Evolutionary conservation across 2,888 invertebrate genomes (phyloP).

Genomic region (Plutella xylostella): DNA sequence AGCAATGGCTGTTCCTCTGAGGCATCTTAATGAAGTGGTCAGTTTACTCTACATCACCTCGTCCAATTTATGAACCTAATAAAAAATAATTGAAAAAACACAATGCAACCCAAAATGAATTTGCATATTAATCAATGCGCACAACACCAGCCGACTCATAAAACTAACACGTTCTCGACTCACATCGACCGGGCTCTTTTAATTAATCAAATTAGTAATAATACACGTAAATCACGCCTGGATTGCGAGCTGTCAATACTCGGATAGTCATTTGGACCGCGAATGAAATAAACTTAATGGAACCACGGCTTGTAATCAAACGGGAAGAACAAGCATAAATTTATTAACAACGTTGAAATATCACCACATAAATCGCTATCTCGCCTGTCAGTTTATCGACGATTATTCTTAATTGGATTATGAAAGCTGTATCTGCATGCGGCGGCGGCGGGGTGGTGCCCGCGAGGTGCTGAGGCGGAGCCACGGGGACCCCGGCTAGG

Average conservation of each 20-base stretch:
- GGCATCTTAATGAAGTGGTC: no score
- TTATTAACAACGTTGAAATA: conserved; percentile 69
- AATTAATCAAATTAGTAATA: conserved; percentile 13
- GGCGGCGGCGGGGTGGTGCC: conserved; percentile 9
- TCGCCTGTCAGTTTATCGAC: conserved; percentile 66
- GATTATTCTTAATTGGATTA: conserved; percentile 71
- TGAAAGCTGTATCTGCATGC: conserved; percentile 46
- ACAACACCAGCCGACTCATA: no score
- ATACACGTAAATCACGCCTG: conserved; percentile 34
- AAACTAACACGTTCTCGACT: no score
- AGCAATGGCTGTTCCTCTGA: no score
- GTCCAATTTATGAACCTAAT: no score
- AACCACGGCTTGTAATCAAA: conserved; percentile 57
- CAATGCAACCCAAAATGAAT: no score
- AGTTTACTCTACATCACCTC: no score
- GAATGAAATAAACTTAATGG: conserved; percentile 57
- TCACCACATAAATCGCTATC: conserved; percentile 67
- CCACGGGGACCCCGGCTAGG: no score
- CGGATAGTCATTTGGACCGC: conserved; percentile 31
- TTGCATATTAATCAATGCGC: no score
- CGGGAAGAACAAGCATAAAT: conserved; percentile 66
- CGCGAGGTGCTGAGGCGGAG: no score
- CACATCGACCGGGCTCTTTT: no score
- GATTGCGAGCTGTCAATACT: conserved; percentile 51
- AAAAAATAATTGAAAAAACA: no score